A percentile compares a stretch with the other conserved stretches of the same genome.
Conservation (phyloP, 1,140 invertebrate species). For the Drosophila trapezifrons region DNA sequence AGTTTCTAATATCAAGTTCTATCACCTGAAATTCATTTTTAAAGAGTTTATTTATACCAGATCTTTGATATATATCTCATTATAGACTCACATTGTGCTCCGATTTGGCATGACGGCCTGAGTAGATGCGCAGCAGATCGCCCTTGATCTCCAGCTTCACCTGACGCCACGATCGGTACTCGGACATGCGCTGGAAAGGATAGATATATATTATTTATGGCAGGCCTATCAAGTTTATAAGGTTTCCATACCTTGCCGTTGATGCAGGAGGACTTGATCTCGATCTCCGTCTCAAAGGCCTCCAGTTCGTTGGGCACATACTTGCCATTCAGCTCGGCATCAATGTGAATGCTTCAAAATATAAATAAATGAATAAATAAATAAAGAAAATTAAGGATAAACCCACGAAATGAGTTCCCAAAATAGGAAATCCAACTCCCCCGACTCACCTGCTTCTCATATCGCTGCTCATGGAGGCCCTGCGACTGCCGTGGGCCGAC, state of each 20-base stretch:
- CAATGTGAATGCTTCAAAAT: conserved; percentile 72
- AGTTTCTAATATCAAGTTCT: conserved; percentile 83
- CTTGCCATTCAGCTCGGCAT: conserved; percentile 78
- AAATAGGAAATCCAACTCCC: neutral
- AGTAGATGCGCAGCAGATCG: conserved; percentile 79
- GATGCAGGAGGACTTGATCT: conserved; percentile 83
- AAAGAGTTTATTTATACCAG: too few relatives aligned
- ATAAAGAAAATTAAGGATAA: too few relatives aligned
- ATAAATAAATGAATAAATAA: too few relatives aligned
- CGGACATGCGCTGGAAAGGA: conserved; percentile 71
- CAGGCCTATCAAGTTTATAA: neutral
- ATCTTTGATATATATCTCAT: too few relatives aligned
- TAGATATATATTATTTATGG: neutral
- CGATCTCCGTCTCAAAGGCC: conserved; percentile 82
- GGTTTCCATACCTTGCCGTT: conserved; percentile 73
- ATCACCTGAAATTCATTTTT: conserved; percentile 61
- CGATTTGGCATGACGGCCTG: conserved; percentile 75
- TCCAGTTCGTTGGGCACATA: conserved; percentile 82
- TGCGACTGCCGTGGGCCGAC: conserved; percentile 67
- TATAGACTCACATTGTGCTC: conserved; percentile 72
- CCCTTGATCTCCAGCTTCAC: conserved; percentile 82
- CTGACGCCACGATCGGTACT: conserved; percentile 83
- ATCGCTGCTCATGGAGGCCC: conserved; percentile 78
- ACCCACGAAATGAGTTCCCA: neutral
- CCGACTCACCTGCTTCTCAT: conserved; percentile 72